Percentiles rank a stretch among this genome's conserved stretches.
phyloP scores from a whole-genome alignment of 2,888 invertebrate species.

The Synanthedon vespiformis region DNA sequence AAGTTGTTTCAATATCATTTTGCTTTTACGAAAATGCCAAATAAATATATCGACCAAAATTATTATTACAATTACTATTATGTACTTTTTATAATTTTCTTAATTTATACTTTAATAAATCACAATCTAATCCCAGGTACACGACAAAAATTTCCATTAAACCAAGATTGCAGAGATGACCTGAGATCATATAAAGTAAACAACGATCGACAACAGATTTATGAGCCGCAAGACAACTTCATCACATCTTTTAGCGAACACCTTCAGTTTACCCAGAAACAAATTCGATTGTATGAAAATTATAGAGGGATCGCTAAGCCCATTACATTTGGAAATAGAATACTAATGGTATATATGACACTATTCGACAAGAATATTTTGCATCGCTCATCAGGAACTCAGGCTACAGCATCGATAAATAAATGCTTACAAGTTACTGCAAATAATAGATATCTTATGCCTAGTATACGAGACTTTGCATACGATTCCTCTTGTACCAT shows the following conservation, averaged over 20 bases:
- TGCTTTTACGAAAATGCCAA: too few species aligned
- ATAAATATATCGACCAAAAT: too few species aligned
- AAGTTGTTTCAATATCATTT: too few species aligned
- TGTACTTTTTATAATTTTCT: neutral
- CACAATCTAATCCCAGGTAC: constrained; percentile 48
- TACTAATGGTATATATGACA: constrained; percentile 44
- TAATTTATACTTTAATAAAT: neutral
- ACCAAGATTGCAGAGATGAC: constrained; percentile 19
- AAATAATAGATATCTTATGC: neutral
- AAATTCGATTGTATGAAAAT: neutral
- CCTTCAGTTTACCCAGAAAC: too few species aligned
- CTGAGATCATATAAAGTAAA: too few species aligned
- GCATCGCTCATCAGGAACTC: constrained; percentile 35
- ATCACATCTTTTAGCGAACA: too few species aligned
- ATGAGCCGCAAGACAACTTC: too few species aligned
- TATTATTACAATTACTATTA: too few species aligned
- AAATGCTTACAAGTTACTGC: constrained; percentile 47
- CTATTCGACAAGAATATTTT: constrained; percentile 26
- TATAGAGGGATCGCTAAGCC: too few species aligned
- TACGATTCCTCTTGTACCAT: constrained; percentile 17
- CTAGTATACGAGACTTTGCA: constrained; percentile 11
- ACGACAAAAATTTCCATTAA: constrained; percentile 34
- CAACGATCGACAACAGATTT: too few species aligned
- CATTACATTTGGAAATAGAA: constrained; percentile 23
- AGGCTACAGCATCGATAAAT: constrained; percentile 57